These are phyloP conservation scores for Peribatodes rhomboidaria DNA, from an alignment of 2,888 invertebrate species.

Conservation along the genomic window DNA sequence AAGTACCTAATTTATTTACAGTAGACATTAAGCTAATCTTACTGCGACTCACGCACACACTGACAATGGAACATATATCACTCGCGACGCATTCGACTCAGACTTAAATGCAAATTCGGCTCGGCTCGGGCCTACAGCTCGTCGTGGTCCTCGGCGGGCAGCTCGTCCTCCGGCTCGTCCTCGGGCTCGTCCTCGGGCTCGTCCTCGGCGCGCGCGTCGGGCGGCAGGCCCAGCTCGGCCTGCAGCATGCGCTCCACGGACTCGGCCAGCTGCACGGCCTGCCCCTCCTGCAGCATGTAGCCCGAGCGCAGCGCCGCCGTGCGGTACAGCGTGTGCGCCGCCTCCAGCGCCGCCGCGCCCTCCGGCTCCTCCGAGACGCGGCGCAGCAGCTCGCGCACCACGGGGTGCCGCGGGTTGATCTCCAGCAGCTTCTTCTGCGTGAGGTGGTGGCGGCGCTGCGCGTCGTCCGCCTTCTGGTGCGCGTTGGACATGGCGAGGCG, in stretches of 20 bases:
- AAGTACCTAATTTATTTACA: slow-evolving; percentile 54
- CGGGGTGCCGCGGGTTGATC: slow-evolving; percentile 98
- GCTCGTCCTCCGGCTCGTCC: slow-evolving; percentile 46
- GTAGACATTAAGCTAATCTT: slow-evolving; percentile 34
- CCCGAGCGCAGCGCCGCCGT: slow-evolving; percentile 89
- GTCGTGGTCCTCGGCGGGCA: slow-evolving; percentile 60
- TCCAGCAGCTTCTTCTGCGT: slow-evolving; percentile 98
- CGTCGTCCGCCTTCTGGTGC: slow-evolving; percentile 97
- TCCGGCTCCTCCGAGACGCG: slow-evolving; percentile 84
- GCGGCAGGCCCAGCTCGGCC: slow-evolving; percentile 91
- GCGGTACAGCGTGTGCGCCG: slow-evolving; percentile 90
- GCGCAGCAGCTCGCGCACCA: slow-evolving; percentile 95
- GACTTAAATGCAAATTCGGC: no score
- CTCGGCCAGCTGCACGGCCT: slow-evolving; percentile 93
- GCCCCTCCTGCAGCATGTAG: slow-evolving; percentile 91
- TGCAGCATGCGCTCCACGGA: slow-evolving; percentile 96
- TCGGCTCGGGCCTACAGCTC: slow-evolving; percentile 58
- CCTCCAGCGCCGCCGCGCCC: slow-evolving; percentile 84
- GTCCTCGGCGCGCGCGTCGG: slow-evolving; percentile 84
- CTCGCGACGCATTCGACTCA: not conserved
- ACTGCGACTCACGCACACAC: slow-evolving; percentile 12
- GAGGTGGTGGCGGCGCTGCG: slow-evolving; percentile 95
- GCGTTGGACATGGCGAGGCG: slow-evolving; percentile 97
- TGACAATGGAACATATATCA: not conserved
- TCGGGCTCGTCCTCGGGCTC: slow-evolving; percentile 45